phyloP scores from a whole-genome alignment of 2,797 vertebrate genomes.

The Myripristis jacobus region DNA sequence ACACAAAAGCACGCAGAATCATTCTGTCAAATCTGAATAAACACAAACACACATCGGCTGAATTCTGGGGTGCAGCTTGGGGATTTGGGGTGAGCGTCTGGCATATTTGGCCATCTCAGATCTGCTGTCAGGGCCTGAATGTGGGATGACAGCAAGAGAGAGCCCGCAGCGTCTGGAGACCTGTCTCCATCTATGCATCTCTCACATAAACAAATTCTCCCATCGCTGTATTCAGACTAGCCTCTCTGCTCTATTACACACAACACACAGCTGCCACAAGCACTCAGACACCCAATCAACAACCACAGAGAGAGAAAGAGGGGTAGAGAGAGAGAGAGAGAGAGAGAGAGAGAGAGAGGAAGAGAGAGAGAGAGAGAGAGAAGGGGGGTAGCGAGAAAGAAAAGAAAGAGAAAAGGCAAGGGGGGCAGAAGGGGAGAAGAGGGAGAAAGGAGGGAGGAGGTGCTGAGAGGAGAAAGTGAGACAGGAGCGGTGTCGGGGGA shows the following conservation, averaged over 20 bases:
- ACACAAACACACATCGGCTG: constrained; percentile 77
- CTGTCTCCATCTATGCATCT: constrained; percentile 97
- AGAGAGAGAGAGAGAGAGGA: constrained; percentile 80
- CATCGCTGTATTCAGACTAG: constrained; percentile 98
- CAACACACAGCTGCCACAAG: constrained; percentile 99
- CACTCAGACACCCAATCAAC: constrained; percentile 99
- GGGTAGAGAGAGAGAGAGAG: constrained; percentile 85
- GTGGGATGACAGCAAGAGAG: constrained; percentile 90
- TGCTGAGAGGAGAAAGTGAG: constrained; percentile 51
- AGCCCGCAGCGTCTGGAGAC: constrained; percentile 90
- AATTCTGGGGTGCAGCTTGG: constrained; percentile 70
- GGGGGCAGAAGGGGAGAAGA: constrained; percentile 38
- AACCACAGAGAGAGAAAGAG: constrained; percentile 86
- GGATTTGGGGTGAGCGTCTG: constrained; percentile 81
- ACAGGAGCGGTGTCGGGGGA: constrained; percentile 65
- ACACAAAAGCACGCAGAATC: constrained; percentile 77
- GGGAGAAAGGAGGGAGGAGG: constrained; percentile 69
- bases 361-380: constrained; percentile 60
- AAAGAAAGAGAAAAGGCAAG: constrained; percentile 7
- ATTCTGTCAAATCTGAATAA: constrained; percentile 82
- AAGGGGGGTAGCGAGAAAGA: too few relatives aligned
- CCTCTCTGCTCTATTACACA: constrained; percentile 99
- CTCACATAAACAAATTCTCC: constrained; percentile 99
- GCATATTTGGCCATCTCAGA: constrained; percentile 92
- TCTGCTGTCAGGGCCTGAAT: constrained; percentile 92